Conservation (phyloP, 2,888 invertebrate genomes). For the Ochropleura plecta region DNA sequence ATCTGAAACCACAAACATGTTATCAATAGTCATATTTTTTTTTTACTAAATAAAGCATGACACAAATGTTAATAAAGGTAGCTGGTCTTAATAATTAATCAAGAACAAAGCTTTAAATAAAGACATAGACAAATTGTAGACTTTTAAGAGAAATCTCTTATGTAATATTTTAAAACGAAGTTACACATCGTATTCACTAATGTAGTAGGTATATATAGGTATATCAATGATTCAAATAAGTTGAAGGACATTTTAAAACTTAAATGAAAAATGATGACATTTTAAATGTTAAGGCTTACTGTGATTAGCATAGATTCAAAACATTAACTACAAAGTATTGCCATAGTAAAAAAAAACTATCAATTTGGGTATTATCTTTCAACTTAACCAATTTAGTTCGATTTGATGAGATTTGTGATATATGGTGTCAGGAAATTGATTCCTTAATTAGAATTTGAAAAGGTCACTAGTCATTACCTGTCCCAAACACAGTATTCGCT, state of each 20-base stretch:
- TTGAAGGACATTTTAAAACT: constrained; percentile 51
- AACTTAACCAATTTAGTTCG: constrained; percentile 27
- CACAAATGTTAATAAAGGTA: neutral
- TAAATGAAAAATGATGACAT: constrained; percentile 48
- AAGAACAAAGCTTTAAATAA: neutral
- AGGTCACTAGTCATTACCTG: constrained; percentile 52
- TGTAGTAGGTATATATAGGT: no score
- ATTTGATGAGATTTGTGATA: constrained; percentile 36
- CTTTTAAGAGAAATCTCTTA: no score
- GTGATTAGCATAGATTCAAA: constrained; percentile 58
- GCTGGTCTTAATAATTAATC: neutral
- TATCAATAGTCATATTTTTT: neutral
- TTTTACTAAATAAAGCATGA: neutral
- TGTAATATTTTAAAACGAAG: neutral
- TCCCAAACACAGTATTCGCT: constrained; percentile 25
- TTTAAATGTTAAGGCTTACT: constrained; percentile 59
- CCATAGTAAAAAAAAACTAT: constrained; percentile 27
- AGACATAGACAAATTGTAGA: neutral
- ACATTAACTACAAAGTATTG: constrained; percentile 21
- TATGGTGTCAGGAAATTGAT: constrained; percentile 46
- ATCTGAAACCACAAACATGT: neutral
- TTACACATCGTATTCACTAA: neutral
- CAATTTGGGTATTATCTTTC: constrained; percentile 6
- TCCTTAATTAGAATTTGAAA: constrained; percentile 32
- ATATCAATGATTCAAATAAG: constrained; percentile 17